Conservation (phyloP, 1,140 invertebrate genomes). For the Leptopilina clavipes region DNA sequence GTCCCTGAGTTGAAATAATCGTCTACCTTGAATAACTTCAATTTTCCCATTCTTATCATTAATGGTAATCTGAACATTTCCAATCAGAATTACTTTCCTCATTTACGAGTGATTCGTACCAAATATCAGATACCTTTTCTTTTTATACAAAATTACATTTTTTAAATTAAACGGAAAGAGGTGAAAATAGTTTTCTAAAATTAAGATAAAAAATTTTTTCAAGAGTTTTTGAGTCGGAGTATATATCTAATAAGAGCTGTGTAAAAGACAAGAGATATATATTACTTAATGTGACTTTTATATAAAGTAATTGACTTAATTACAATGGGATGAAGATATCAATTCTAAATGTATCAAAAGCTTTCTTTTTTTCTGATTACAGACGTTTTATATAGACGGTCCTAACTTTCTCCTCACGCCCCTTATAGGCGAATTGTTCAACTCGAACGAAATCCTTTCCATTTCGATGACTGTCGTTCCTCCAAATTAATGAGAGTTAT, state of each 20-base stretch:
- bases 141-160: too few relatives aligned
- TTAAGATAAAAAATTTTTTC: too few relatives aligned
- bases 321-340: conserved; percentile 10
- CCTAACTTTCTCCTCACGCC: conserved; percentile 27
- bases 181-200: too few relatives aligned
- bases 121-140: too few relatives aligned
- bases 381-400: conserved; percentile 6
- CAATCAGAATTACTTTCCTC: conserved; percentile 24
- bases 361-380: conserved; percentile 30
- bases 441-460: conserved; percentile 27
- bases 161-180: too few relatives aligned
- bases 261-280: neutral
- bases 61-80: neutral
- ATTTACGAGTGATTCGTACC: too few relatives aligned
- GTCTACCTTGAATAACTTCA: conserved; percentile 21
- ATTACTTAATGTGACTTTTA: conserved; percentile 9
- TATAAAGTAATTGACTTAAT: neutral
- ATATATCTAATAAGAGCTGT: too few relatives aligned
- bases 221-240: too few relatives aligned
- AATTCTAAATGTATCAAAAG: conserved; percentile 7
- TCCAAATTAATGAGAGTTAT: conserved; percentile 8
- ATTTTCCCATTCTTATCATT: neutral
- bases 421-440: conserved; percentile 10
- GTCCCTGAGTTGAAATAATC: neutral
- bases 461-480: conserved; percentile 18